A percentile compares a stretch with the other conserved stretches of the same genome.
Conservation (phyloP, 2,113 vertebrate species). For the Nicator chloris region DNA sequence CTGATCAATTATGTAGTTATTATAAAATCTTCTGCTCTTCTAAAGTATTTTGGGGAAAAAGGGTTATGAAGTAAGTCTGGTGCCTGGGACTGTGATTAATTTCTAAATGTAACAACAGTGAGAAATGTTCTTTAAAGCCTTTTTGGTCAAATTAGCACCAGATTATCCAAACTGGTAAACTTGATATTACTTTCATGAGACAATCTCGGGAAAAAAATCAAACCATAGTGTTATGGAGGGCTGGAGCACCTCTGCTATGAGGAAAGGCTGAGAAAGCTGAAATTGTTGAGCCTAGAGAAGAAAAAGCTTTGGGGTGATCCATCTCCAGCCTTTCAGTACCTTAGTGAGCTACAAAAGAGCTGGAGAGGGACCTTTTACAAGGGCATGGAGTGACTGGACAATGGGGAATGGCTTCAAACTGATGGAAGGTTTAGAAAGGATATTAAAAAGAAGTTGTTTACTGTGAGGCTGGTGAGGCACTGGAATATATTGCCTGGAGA, state of each 20-base stretch:
- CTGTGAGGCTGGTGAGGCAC: background rate
- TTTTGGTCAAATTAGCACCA: background rate
- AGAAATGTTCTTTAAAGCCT: background rate
- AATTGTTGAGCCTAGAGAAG: background rate
- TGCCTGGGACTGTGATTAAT: background rate
- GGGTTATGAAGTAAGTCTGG: background rate
- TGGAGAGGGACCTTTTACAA: background rate
- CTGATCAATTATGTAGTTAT: background rate
- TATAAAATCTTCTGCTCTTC: background rate
- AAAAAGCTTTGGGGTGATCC: background rate
- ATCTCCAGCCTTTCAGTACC: background rate
- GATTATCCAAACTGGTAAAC: background rate
- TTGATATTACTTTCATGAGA: background rate
- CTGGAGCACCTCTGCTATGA: background rate
- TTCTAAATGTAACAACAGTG: background rate
- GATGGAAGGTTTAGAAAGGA: background rate
- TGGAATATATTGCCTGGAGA: background rate
- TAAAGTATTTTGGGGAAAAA: background rate
- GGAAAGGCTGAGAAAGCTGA: background rate
- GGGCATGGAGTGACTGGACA: background rate
- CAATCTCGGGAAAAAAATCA: background rate
- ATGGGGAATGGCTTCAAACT: background rate
- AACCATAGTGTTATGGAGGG: accelerated
- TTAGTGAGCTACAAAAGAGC: background rate
- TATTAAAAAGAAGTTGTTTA: background rate